phyloP scores from a whole-genome alignment of 2,888 invertebrate species.

The Theristus sp. region DNA sequence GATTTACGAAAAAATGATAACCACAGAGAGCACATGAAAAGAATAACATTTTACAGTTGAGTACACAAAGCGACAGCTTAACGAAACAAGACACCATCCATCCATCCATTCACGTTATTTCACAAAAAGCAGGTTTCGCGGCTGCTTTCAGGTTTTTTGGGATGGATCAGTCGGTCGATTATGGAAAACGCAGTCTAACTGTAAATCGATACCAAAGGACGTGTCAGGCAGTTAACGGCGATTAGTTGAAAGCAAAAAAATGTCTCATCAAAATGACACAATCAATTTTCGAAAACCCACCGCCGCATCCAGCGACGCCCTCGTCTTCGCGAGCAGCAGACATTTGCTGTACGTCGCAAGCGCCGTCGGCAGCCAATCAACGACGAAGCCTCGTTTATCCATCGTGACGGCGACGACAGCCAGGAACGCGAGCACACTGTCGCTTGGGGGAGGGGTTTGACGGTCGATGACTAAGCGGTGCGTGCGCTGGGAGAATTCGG shows the following conservation, averaged over 20 bases:
- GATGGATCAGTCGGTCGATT: too few species aligned
- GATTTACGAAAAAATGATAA: background rate
- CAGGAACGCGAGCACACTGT: background rate
- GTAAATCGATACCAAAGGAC: too few species aligned
- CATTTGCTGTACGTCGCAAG: background rate
- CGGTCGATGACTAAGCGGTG: too few species aligned
- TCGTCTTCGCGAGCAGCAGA: background rate
- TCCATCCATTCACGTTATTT: background rate
- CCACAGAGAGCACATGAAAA: background rate
- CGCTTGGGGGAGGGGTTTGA: too few species aligned
- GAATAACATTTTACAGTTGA: background rate
- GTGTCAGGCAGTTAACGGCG: too few species aligned
- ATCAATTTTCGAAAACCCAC: background rate
- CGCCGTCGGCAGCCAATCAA: background rate
- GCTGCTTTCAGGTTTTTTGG: too few species aligned
- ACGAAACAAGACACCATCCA: background rate
- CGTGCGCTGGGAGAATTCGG: too few species aligned
- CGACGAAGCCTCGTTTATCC: background rate
- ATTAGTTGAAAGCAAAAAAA: background rate
- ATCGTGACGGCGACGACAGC: background rate
- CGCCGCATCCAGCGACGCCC: background rate
- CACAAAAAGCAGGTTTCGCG: too few species aligned
- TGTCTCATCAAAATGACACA: background rate
- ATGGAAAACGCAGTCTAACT: too few species aligned
- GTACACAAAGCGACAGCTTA: background rate